phyloP scores from a whole-genome alignment of 1,140 invertebrate species.

The Solenopsis fugax region DNA sequence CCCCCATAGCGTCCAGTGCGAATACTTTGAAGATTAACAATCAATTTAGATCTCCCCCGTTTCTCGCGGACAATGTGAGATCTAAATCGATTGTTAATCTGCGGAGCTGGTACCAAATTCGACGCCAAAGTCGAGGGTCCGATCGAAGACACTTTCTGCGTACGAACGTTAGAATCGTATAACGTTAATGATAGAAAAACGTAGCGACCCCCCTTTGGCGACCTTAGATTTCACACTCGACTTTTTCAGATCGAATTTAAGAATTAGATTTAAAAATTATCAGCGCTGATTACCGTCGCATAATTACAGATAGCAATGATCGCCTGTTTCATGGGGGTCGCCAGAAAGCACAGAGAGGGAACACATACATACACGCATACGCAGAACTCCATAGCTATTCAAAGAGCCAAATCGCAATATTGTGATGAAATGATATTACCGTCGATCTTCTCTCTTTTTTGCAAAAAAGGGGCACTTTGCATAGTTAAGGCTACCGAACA shows the following conservation, averaged over 20 bases:
- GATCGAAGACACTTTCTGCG: neutral
- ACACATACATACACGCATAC: constrained; percentile 5
- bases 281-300: neutral
- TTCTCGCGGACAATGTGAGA: constrained; percentile 5
- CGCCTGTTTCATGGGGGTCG: constrained; percentile 1
- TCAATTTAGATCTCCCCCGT: neutral
- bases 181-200: neutral
- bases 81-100: constrained; percentile 10
- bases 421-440: constrained; percentile 84
- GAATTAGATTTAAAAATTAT: neutral
- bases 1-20: neutral
- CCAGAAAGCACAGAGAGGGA: neutral
- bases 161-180: too few species aligned
- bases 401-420: constrained; percentile 83
- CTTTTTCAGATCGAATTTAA: neutral
- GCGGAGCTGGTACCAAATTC: constrained; percentile 6
- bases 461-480: constrained; percentile 81
- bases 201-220: neutral
- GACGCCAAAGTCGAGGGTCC: neutral
- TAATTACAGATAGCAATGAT: neutral
- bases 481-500: constrained; percentile 82
- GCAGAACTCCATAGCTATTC: constrained; percentile 83
- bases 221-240: neutral
- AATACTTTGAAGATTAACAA: neutral
- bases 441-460: constrained; percentile 77